phyloP scores from a whole-genome alignment of 2,113 vertebrate species.

The Lycaon pictus region DNA sequence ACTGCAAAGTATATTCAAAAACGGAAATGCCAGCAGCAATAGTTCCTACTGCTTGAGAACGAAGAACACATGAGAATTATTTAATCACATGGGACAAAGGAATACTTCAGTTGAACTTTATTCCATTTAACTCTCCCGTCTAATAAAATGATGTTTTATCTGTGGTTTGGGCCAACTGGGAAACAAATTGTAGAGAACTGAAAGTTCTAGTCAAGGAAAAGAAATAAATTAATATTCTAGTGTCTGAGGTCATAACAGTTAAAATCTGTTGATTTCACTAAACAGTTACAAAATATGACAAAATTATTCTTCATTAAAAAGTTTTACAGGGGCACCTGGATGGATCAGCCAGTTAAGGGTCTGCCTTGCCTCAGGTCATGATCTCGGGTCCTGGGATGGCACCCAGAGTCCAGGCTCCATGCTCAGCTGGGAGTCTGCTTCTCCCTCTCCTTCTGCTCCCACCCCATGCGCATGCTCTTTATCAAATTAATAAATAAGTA shows the following conservation, averaged over 20 bases:
- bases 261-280: constrained; percentile 47
- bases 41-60: neutral
- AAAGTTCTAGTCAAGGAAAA: neutral
- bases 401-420: neutral
- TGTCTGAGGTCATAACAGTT: constrained; percentile 39
- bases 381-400: neutral
- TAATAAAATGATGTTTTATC: constrained; percentile 4
- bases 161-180: neutral
- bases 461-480: neutral
- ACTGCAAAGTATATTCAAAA: constrained; percentile 45
- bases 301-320: constrained; percentile 34
- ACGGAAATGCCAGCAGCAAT: constrained; percentile 31
- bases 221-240: constrained; percentile 26
- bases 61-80: constrained; percentile 9
- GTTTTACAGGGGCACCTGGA: neutral
- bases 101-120: constrained; percentile 9
- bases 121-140: neutral
- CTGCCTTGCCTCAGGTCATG: neutral
- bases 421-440: neutral
- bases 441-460: neutral
- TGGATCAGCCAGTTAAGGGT: neutral
- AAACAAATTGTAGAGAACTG: constrained; percentile 12
- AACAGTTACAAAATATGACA: constrained; percentile 7
- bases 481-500: neutral
- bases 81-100: constrained; percentile 1